Evolutionary conservation across 2,113 vertebrate genomes (phyloP), one percentile per base, ranked within the genome.

Genomic region (Onychostruthus taczanowskii): DNA sequence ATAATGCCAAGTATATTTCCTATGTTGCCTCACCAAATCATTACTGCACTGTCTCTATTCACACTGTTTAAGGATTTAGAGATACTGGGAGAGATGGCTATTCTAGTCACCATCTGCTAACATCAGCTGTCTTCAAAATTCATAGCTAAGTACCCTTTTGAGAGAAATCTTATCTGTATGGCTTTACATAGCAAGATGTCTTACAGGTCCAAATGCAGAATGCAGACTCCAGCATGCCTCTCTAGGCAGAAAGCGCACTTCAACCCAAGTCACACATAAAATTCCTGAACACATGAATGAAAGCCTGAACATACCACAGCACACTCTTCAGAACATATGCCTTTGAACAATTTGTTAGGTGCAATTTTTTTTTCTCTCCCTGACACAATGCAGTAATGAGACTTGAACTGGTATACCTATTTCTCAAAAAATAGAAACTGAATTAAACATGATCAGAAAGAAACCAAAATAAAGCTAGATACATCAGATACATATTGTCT

Each of bases 91-190:
- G 77, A 91, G 52, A 64, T 4, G 6, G 39, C 61, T 74, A 73
- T 90, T 92, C 84, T 64, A 89, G 79, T 74, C 86, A 93, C 93
- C 83, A 89, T 89, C 93, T 94, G 91, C 80, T 92, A 82, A 82
- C 62, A 23, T 87, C 1, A 37, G 52, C 94, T 92, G 89, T 90
- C 80, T 92, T 89, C 62, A 92, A 87, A 95, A 94, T 89, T 91
- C 73, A 68, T 68, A 81, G 70, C 49, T 76, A 93, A 85, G 22
- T 85, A 84, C 28, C 52, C 76, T 90, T 93, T 75, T 37, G 69
- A 93, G 87, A 72, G 69, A 84, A 91, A 64, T 94, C 90, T 91
- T 87, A 79, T 84, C 73, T 89, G 64, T 55, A 82, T 41, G 28
- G 39, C 49, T 94, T 78, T 73, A 69, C 37, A 52, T 30, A 84